phyloP scores from a whole-genome alignment of 2,113 vertebrate species.

The Hippocampus comes region DNA sequence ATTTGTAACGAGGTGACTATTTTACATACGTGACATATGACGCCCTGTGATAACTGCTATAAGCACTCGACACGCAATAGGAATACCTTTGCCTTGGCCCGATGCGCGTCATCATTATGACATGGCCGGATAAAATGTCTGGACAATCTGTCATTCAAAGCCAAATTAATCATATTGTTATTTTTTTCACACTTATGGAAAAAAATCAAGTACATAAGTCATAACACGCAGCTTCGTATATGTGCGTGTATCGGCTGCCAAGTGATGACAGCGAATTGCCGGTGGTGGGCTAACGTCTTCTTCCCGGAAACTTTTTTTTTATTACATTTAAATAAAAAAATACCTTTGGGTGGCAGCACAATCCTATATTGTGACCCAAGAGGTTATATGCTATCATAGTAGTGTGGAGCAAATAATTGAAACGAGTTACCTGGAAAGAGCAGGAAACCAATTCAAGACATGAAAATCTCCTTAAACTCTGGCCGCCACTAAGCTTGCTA shows the following conservation, averaged over 20 bases:
- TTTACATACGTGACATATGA: not conserved
- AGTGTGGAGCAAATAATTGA: not conserved
- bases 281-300: not conserved
- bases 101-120: not conserved
- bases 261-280: not conserved
- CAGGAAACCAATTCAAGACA: constrained; percentile 7
- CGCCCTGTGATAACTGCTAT: not conserved
- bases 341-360: not conserved
- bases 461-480: constrained; percentile 48
- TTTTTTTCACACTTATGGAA: too few relatives aligned
- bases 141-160: not conserved
- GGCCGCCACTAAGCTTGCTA: constrained; percentile 51
- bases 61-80: not conserved
- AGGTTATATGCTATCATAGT: not conserved
- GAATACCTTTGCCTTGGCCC: not conserved
- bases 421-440: constrained; percentile 7
- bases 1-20: not conserved
- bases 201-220: not conserved
- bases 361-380: too few relatives aligned
- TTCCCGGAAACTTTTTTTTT: not conserved
- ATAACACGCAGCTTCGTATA: not conserved
- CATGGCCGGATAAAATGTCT: not conserved
- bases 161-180: too few relatives aligned
- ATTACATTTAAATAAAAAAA: not conserved
- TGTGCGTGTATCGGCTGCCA: not conserved